Percentiles rank a stretch among this genome's conserved stretches.
These are phyloP conservation scores for Eleginops maclovinus DNA, from an alignment of 2,113 vertebrate species.

Conservation along the genomic window DNA sequence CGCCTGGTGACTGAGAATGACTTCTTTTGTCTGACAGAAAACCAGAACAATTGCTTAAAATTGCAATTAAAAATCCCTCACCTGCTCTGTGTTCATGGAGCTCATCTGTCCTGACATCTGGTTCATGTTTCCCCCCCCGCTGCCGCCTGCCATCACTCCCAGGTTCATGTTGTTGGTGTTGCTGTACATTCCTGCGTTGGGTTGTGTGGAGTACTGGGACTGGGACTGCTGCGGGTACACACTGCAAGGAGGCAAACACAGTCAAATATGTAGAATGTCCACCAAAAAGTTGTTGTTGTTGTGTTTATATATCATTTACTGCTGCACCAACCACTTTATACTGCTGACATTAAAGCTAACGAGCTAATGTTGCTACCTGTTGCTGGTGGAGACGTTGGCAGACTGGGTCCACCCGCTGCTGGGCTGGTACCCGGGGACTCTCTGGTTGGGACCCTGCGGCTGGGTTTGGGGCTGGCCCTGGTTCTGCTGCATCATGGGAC, in stretches of 20 bases:
- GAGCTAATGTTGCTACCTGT: too few species aligned
- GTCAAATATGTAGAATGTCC: neutral
- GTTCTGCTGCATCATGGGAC: conserved; percentile 92
- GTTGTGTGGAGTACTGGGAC: conserved; percentile 88
- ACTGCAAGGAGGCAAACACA: conserved; percentile 74
- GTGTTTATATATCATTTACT: too few species aligned
- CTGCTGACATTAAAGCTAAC: too few species aligned
- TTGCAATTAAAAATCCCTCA: conserved; percentile 53
- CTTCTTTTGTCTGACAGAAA: neutral
- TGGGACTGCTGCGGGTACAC: conserved; percentile 95
- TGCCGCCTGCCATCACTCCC: conserved; percentile 89
- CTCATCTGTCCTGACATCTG: conserved; percentile 94
- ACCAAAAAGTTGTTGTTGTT: neutral
- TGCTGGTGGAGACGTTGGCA: conserved; percentile 79
- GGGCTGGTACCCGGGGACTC: conserved; percentile 87
- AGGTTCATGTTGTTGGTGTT: conserved; percentile 90
- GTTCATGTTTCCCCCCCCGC: conserved; percentile 90
- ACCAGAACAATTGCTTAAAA: neutral
- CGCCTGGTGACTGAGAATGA: neutral
- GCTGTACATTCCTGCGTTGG: conserved; percentile 91
- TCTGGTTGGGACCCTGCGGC: conserved; percentile 54
- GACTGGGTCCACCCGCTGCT: conserved; percentile 89
- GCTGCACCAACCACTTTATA: too few species aligned
- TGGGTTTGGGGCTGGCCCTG: conserved; percentile 83
- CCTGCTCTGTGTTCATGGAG: conserved; percentile 94